Base-by-base conservation (phyloP, 2,113 vertebrate genomes). In the Penelope pileata region DNA sequence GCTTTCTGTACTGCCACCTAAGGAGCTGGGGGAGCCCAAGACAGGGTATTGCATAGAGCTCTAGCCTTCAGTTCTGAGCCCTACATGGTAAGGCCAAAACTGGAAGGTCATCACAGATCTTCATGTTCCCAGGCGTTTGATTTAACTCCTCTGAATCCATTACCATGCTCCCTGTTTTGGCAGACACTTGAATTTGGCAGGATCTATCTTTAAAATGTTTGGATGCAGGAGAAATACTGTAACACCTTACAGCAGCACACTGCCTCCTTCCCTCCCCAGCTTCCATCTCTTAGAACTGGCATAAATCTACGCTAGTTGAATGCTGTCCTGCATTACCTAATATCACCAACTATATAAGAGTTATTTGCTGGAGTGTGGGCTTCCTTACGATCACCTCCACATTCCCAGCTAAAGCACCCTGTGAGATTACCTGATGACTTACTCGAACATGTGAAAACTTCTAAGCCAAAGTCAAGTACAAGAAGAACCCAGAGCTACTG, bases 91-190 rank as follows among this genome's bases (percentile, higher is more conserved):
- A n/a, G 2, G 1, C 16, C 74, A 59, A 36, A 60, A 66, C 58
- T 62, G 53, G 19, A 84, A 64, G 54, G 22, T 60, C 48, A 68
- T 15, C 26, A 72, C 24, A 29, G 75, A 34, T 38, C 27, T 40
- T 82, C 45, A 30, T 1, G 1, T 5, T 40, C 51, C 16, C 2
- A 0, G 7, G 32, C 58, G 34, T 50, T 10, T 30, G 51, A 67
- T 22, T 63, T 63, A 56, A 45, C 0, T 0, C 50, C 27, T 85
- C 66, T 69, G 81, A 87, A 82, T n/a, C 47, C 73, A 50, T 56
- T 34, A 72, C 7, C 5, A 11, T 7, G 26, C 45, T 76, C 66
- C 54, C 63, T n/a, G 62, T 62, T 76, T 58, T 53, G 58, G 14
- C 53, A 73, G 12, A 83, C 8, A 77, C 17, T 29, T 86, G 47